These are phyloP conservation scores for Conistra vaccinii DNA, from an alignment of 2,888 invertebrate species.

Conservation along the genomic window DNA sequence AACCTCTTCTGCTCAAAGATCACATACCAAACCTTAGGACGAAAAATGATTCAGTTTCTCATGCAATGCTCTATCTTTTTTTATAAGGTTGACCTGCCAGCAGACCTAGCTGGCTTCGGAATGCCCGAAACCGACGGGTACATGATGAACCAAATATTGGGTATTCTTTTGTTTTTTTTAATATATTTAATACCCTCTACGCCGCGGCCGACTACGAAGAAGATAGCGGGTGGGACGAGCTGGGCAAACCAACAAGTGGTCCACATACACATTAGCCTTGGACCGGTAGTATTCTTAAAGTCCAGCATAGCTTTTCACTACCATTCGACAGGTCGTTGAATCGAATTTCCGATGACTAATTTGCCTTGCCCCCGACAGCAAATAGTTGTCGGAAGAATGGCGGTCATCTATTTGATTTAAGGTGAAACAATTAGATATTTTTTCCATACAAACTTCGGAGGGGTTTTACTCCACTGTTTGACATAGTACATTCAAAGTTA, in stretches of 20 bases:
- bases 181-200: no score
- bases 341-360: no score
- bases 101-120: constrained; percentile 57
- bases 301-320: no score
- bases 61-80: background rate
- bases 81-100: constrained; percentile 41
- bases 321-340: no score
- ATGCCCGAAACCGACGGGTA: constrained; percentile 59
- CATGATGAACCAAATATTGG: constrained; percentile 54
- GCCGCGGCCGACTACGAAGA: background rate
- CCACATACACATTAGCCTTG: background rate
- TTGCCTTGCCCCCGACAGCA: no score
- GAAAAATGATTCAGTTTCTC: background rate
- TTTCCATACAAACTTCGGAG: no score
- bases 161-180: constrained; percentile 27
- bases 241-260: background rate
- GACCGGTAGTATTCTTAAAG: background rate
- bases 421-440: no score
- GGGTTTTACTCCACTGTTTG: no score
- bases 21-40: background rate
- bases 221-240: no score
- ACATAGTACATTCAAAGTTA: no score
- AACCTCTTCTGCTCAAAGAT: background rate
- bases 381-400: no score
- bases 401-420: no score